Base-by-base conservation (phyloP, 2,888 invertebrate species). In the Neoaliturus tenellus region DNA sequence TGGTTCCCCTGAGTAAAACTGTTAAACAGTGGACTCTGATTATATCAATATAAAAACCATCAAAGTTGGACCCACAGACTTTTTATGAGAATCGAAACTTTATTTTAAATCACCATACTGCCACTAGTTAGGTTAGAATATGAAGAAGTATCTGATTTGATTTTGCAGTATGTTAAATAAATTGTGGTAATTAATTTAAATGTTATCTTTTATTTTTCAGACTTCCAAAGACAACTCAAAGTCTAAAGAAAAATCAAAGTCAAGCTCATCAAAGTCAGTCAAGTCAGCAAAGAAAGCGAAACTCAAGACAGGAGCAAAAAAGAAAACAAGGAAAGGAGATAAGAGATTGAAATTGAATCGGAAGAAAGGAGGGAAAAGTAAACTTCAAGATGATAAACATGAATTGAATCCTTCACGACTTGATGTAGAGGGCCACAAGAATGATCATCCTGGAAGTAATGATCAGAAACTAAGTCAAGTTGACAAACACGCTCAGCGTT, bases 31-130 rank as follows among this genome's bases (percentile, higher is more conserved):
- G n/a, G n/a, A n/a, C n/a, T n/a, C n/a, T n/a, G n/a, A n/a, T n/a
- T n/a, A n/a, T n/a, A n/a, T n/a, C n/a, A n/a, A n/a, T n/a, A n/a
- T n/a, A n/a, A n/a, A n/a, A n/a, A n/a, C n/a, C n/a, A n/a, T n/a
- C n/a, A n/a, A n/a, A n/a, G n/a, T n/a, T n/a, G n/a, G n/a, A n/a
- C n/a, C n/a, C n/a, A n/a, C n/a, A n/a, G n/a, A n/a, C n/a, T n/a
- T n/a, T n/a, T n/a, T n/a, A n/a, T n/a, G n/a, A n/a, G n/a, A n/a
- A n/a, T n/a, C n/a, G n/a, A n/a, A n/a, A n/a, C n/a, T n/a, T n/a
- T n/a, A n/a, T 55, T 55, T 10, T 8, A 62, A 39, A 41, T 39
- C 35, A 23, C 71, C 71, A 33, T 71, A 39, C 71, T 71, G 71
- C 71, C 71, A 71, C 71, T 28, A 23, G n/a, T n/a, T n/a, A n/a